These are phyloP conservation scores for Phrynosoma blainvillii DNA, from an alignment of 2,113 vertebrate genomes.

Conservation along the genomic window DNA sequence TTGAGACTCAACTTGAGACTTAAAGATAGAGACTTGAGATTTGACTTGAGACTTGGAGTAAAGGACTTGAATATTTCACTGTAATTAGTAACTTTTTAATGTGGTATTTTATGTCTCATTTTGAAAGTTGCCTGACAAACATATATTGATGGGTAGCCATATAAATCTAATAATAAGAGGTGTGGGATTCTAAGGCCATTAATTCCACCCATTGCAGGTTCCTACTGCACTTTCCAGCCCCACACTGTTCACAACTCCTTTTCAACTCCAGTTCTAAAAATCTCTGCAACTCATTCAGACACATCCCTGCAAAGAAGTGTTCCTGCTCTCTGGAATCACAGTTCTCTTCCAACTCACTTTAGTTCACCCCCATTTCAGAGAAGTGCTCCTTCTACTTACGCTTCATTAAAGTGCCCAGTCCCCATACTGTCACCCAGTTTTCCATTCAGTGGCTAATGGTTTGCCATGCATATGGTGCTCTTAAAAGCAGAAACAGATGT, in stretches of 20 bases:
- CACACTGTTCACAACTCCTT: neutral
- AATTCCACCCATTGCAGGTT: neutral
- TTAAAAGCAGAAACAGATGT: slow-evolving; percentile 72
- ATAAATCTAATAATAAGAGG: neutral
- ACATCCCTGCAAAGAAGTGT: neutral
- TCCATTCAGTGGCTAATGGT: slow-evolving; percentile 43
- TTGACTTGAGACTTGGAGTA: too few species aligned
- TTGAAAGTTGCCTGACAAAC: neutral
- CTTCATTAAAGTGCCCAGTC: slow-evolving; percentile 18
- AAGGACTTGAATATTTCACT: too few species aligned
- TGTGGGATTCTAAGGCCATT: neutral
- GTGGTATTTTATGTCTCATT: neutral
- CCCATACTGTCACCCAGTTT: slow-evolving; percentile 36
- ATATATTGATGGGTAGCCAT: neutral
- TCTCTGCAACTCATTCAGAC: neutral
- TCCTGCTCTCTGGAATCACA: neutral
- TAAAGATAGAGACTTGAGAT: too few species aligned
- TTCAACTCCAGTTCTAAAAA: neutral
- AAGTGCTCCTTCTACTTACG: slow-evolving; percentile 26
- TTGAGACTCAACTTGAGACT: too few species aligned
- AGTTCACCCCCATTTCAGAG: rapidly evolving
- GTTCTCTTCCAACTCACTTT: slow-evolving; percentile 7
- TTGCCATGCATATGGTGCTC: slow-evolving; percentile 46
- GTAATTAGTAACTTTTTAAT: too few species aligned
- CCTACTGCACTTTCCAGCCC: neutral